Base-by-base conservation (phyloP, 2,113 vertebrate genomes). In the Meles meles region DNA sequence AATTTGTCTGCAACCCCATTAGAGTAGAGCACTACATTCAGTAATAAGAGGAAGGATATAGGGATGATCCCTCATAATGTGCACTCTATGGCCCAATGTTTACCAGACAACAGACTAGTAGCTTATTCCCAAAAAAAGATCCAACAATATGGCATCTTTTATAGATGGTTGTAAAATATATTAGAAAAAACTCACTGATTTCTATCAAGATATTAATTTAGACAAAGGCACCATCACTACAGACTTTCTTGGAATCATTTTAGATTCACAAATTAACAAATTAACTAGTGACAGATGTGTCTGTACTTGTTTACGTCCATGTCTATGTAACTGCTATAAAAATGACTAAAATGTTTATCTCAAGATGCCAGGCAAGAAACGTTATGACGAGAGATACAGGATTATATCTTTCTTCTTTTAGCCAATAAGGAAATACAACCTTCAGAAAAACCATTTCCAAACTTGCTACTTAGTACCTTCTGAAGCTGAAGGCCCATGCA, bases 291-390 rank as follows among this genome's bases (percentile, higher is more conserved):
- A 94, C 92, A 96, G 94, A 94, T 85, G 59, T 93, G 88, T 96
- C 95, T 97, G 88, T 92, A 95, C 83, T 94, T 93, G 72, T 95
- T 95, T 94, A 90, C 96, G 29, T 72, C 74, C 25, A 1, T 92
- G 93, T 97, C 91, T 96, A 80, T 97, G 87, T 95, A 95, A 90
- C 31, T 74, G 91, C 83, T 95, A 96, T 92, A 97, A 98, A 98
- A 96, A 96, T 79, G 90, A 91, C 93, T 81, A 86, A 97, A 97
- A 88, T 86, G 29, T 97, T 98, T 98, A 97, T 95, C 92, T 96
- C 84, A 90, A 90, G 80, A 93, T 65, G 86, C 88, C 57, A 93
- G 72, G 59, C 84, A 93, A 96, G 63, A 97, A 93, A 97, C 77
- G 63, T 88, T 93, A 96, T 47, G 84, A 84, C 79, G 89, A 81